These are phyloP conservation scores for Drosophila greeni DNA, from an alignment of 2,888 invertebrate species.

Conservation along the genomic window DNA sequence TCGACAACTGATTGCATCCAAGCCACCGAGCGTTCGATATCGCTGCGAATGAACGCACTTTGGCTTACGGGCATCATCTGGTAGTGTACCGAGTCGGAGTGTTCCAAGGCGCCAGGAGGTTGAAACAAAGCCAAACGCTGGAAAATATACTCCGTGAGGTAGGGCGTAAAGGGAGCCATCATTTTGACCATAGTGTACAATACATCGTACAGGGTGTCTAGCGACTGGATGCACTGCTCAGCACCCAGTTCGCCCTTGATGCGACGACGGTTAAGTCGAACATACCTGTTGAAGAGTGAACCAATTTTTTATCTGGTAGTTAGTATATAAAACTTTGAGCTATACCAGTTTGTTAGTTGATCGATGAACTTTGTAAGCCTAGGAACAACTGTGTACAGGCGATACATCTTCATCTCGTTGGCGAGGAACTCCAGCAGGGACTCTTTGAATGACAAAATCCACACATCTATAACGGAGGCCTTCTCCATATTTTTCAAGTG, in stretches of 20 bases:
- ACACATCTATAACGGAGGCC: constrained; percentile 91
- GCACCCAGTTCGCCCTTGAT: constrained; percentile 93
- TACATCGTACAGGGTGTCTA: constrained; percentile 93
- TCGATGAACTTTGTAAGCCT: constrained; percentile 96
- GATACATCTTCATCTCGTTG: constrained; percentile 95
- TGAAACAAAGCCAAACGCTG: constrained; percentile 87
- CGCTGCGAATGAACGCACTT: constrained; percentile 85
- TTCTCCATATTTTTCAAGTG: constrained; percentile 68
- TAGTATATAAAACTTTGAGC: neutral
- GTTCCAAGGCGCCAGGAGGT: constrained; percentile 77
- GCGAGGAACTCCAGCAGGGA: constrained; percentile 92
- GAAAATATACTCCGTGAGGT: constrained; percentile 96
- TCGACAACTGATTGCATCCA: constrained; percentile 98
- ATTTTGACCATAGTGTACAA: constrained; percentile 92
- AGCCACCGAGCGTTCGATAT: constrained; percentile 93
- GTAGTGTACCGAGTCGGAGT: constrained; percentile 91
- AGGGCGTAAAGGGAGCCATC: constrained; percentile 99
- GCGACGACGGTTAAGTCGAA: constrained; percentile 95
- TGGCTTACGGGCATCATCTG: constrained; percentile 91
- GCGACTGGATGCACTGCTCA: constrained; percentile 89
- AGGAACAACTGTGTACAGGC: constrained; percentile 96
- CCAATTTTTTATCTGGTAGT: neutral
- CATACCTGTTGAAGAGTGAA: constrained; percentile 81
- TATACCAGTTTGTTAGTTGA: constrained; percentile 95
- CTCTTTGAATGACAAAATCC: constrained; percentile 98